Evolutionary conservation across 2,113 vertebrate genomes (phyloP).

Genomic region (Lophotis ruficrista): DNA sequence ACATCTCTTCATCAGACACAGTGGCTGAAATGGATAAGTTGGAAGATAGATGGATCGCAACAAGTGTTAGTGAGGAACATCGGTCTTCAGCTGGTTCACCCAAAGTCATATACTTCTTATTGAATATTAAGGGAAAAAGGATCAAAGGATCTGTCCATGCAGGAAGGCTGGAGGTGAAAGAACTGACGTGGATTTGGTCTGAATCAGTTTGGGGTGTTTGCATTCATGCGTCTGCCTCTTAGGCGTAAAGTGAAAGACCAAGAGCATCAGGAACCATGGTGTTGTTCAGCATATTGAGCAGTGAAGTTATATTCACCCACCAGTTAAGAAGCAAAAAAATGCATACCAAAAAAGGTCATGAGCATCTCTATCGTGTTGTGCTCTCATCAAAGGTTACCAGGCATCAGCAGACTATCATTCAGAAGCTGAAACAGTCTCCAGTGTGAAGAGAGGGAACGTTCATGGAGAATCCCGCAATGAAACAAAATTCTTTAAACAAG

Average conservation of each 20-base stretch:
- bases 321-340: neutral
- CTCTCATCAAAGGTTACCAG: neutral
- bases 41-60: neutral
- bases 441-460: neutral
- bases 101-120: neutral
- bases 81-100: neutral
- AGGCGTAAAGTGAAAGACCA: neutral
- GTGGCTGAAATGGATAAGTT: neutral
- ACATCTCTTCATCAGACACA: neutral
- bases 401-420: neutral
- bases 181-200: neutral
- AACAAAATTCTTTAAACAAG: neutral
- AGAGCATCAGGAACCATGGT: neutral
- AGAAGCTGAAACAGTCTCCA: neutral
- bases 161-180: neutral
- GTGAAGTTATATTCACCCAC: neutral
- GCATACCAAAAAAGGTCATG: neutral
- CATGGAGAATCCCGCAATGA: neutral
- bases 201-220: neutral
- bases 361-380: neutral
- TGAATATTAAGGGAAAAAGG: neutral
- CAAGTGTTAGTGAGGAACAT: neutral
- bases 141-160: neutral
- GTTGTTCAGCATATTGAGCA: neutral
- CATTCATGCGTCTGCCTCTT: neutral